phyloP scores from a whole-genome alignment of 92 coral and sea anemone genomes.

The Diadumene lineata region DNA sequence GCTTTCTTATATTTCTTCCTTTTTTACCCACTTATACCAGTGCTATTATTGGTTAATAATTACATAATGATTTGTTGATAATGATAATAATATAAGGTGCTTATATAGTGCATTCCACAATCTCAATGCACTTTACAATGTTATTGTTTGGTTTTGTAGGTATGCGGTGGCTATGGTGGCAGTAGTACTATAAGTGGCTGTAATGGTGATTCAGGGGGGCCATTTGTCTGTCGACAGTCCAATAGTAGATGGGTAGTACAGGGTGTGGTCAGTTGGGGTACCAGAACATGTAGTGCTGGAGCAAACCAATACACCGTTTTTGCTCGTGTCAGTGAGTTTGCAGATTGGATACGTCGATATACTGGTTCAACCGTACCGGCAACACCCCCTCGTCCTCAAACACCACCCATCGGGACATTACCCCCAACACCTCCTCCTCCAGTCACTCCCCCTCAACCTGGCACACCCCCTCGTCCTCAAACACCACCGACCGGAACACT shows the following conservation, averaged over 20 bases:
- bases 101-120: no score
- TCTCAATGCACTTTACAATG: no score
- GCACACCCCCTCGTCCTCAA: conserved; percentile 29
- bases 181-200: conserved; percentile 79
- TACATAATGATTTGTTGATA: no score
- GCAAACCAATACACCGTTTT: conserved; percentile 72
- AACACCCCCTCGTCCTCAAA: conserved; percentile 40
- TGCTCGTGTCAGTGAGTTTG: conserved; percentile 73
- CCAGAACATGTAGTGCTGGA: conserved; percentile 77
- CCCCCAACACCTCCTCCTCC: conserved; percentile 41
- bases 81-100: no score
- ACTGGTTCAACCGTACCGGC: conserved; percentile 37
- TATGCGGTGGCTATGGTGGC: conserved; percentile 78
- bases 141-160: conserved; percentile 19
- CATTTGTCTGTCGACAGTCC: conserved; percentile 59
- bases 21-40: no score
- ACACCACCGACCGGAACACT: conserved; percentile 26
- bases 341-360: conserved; percentile 59
- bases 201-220: conserved; percentile 84
- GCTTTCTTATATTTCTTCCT: no score
- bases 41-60: no score
- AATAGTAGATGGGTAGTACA: conserved; percentile 51
- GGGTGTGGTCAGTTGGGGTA: conserved; percentile 85
- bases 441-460: conserved; percentile 18
- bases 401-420: conserved; percentile 18